These are phyloP conservation scores for Oriolus oriolus DNA, from an alignment of 2,113 vertebrate species.

Conservation along the genomic window DNA sequence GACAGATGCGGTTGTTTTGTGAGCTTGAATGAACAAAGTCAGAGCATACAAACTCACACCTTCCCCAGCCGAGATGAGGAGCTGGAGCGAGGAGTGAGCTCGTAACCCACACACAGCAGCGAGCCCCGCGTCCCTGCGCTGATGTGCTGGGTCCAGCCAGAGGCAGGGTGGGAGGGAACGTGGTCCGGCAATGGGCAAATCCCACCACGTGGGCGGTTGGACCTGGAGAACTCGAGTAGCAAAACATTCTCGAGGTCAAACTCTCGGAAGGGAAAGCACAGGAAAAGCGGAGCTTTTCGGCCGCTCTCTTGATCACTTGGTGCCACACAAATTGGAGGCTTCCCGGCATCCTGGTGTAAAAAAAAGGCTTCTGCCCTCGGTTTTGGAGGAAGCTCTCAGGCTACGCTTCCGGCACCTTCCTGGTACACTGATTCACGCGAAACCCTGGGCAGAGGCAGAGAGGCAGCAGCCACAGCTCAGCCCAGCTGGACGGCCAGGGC, in stretches of 20 bases:
- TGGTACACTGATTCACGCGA: accelerated
- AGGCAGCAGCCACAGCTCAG: not conserved
- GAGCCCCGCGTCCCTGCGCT: not conserved
- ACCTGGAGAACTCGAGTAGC: not conserved
- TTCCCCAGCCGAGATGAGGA: not conserved
- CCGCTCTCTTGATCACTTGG: not conserved
- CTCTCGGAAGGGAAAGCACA: not conserved
- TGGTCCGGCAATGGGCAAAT: not conserved
- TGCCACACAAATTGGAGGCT: not conserved
- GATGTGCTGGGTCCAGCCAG: accelerated
- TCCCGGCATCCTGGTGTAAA: not conserved
- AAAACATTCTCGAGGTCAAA: not conserved
- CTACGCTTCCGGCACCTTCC: not conserved
- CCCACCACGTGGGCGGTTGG: not conserved
- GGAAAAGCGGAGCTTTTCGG: not conserved
- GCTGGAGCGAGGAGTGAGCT: not conserved
- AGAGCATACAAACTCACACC: accelerated
- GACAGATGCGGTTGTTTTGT: accelerated
- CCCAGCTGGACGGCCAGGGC: accelerated
- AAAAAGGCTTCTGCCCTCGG: not conserved
- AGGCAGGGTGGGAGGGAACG: not conserved
- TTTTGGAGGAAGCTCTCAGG: not conserved
- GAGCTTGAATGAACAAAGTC: not conserved
- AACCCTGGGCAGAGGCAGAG: not conserved
- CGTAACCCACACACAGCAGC: accelerated